Conservation (phyloP, 2,797 vertebrate species). For the Tragopan temminckii region DNA sequence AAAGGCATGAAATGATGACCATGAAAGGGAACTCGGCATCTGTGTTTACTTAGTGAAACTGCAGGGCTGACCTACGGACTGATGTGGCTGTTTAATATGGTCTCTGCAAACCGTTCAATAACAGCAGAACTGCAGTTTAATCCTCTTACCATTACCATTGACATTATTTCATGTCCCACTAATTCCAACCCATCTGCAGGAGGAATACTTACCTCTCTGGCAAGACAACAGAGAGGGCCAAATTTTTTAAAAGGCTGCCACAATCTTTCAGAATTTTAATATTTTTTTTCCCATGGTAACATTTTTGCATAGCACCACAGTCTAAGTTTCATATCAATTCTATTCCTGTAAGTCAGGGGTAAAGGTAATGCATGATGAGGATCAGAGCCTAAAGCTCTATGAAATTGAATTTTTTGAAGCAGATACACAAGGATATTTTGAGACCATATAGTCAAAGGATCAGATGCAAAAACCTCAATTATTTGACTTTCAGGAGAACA, state of each 20-base stretch:
- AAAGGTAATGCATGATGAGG: constrained; percentile 11
- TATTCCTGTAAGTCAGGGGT: neutral
- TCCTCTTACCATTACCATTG: constrained; percentile 63
- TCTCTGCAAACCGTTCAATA: constrained; percentile 67
- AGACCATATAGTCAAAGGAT: neutral
- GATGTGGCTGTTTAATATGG: constrained; percentile 47
- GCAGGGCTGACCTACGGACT: constrained; percentile 44
- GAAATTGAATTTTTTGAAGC: neutral
- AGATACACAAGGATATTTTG: neutral
- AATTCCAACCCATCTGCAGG: constrained; percentile 45
- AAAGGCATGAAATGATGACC: constrained; percentile 51
- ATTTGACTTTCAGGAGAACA: neutral
- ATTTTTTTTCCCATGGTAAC: neutral
- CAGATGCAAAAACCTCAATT: neutral
- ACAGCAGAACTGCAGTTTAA: constrained; percentile 60
- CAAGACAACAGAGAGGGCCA: neutral
- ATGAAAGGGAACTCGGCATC: constrained; percentile 28
- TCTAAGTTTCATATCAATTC: neutral
- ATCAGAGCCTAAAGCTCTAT: neutral
- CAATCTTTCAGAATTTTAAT: neutral
- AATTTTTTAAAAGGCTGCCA: neutral
- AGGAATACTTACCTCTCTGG: neutral
- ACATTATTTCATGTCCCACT: constrained; percentile 58
- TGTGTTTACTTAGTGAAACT: constrained; percentile 57
- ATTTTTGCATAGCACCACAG: neutral